Conservation (phyloP, 2,797 vertebrate genomes). For the Margarornis squamiger region DNA sequence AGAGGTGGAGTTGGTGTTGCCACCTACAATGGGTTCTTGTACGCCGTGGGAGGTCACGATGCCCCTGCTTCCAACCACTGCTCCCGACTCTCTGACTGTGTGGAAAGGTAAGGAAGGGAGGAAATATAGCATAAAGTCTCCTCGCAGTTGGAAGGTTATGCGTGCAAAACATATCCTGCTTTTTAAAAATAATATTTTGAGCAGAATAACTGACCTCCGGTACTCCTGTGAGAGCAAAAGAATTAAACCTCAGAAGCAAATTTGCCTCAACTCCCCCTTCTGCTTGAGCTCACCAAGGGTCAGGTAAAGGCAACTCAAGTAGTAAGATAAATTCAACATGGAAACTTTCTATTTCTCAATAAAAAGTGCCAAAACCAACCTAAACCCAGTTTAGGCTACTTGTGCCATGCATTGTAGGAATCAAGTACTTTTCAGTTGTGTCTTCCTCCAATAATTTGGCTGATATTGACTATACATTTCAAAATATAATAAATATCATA, state of each 20-base stretch:
- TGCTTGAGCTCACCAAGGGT: background rate
- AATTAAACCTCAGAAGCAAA: background rate
- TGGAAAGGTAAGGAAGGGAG: constrained; percentile 84
- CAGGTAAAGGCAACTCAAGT: background rate
- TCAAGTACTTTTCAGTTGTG: background rate
- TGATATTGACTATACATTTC: background rate
- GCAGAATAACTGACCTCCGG: background rate
- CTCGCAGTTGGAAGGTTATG: background rate
- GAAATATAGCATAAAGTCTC: background rate
- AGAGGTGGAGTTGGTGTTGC: constrained; percentile 93
- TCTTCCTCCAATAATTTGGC: background rate
- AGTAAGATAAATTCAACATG: fast-evolving
- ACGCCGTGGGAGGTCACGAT: constrained; percentile 95
- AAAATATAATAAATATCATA: background rate
- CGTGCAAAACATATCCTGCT: fast-evolving
- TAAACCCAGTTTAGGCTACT: background rate
- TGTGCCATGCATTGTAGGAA: background rate
- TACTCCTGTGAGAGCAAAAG: background rate
- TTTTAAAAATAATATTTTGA: background rate
- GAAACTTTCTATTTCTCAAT: background rate
- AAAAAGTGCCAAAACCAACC: background rate
- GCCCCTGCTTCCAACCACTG: constrained; percentile 95
- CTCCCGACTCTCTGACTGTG: constrained; percentile 91
- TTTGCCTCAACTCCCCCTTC: background rate
- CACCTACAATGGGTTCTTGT: constrained; percentile 92